phyloP scores from a whole-genome alignment of 2,797 vertebrate species.

The Hoplostethus atlanticus region DNA sequence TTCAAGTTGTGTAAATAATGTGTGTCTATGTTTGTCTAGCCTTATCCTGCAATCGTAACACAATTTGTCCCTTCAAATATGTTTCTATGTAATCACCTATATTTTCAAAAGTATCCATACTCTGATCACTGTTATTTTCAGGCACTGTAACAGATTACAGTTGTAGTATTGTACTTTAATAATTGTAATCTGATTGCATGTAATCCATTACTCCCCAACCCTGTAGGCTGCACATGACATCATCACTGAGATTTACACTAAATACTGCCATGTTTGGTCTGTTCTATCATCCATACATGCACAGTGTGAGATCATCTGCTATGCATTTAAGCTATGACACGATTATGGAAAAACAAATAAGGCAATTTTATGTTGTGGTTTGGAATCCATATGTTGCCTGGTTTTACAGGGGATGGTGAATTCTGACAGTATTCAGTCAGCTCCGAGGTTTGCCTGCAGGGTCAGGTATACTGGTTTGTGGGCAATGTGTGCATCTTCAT shows the following conservation, averaged over 20 bases:
- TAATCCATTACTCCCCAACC: background rate
- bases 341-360: conserved; percentile 65
- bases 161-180: background rate
- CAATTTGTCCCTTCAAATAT: background rate
- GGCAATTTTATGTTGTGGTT: conserved; percentile 52
- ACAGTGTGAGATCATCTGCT: conserved; percentile 49
- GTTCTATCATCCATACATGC: conserved; percentile 7
- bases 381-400: conserved; percentile 55
- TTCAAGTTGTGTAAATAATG: too few relatives aligned
- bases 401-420: conserved; percentile 68
- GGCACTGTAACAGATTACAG: background rate
- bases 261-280: conserved; percentile 25
- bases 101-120: too few relatives aligned
- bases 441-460: conserved; percentile 38
- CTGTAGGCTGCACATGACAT: conserved; percentile 19
- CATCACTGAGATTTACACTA: background rate
- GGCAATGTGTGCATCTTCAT: conserved; percentile 46
- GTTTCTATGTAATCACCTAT: too few relatives aligned
- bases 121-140: background rate
- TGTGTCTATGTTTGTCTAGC: background rate
- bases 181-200: conserved; percentile 8
- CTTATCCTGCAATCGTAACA: background rate
- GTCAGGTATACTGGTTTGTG: conserved; percentile 28
- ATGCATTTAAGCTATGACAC: conserved; percentile 54
- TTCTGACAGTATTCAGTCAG: conserved; percentile 79